These are phyloP conservation scores for Agrilus biguttatus DNA, from an alignment of 2,888 invertebrate genomes.

Conservation along the genomic window DNA sequence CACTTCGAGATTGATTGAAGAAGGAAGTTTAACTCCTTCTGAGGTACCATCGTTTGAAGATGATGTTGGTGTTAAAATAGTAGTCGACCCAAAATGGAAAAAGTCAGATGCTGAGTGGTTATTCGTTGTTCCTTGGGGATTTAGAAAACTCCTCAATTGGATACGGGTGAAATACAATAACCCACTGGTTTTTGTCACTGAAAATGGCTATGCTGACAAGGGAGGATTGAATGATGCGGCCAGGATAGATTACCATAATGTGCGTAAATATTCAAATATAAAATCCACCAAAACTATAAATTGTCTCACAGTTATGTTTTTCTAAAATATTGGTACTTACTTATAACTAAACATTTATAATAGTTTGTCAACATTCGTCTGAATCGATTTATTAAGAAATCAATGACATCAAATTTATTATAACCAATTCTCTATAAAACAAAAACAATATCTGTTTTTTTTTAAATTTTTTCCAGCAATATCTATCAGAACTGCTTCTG, in stretches of 20 bases:
- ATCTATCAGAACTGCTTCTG: slow-evolving; percentile 32
- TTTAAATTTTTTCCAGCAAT: slow-evolving; percentile 19
- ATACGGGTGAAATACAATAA: slow-evolving; percentile 29
- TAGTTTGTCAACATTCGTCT: too few species aligned
- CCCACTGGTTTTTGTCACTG: slow-evolving; percentile 41
- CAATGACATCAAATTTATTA: too few species aligned
- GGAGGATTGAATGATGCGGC: slow-evolving; percentile 35
- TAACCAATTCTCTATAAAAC: too few species aligned
- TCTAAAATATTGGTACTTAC: too few species aligned
- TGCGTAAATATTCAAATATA: slow-evolving; percentile 6
- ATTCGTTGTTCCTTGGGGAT: slow-evolving; percentile 44
- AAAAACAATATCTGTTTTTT: too few species aligned
- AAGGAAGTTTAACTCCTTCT: slow-evolving; percentile 20
- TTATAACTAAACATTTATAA: too few species aligned
- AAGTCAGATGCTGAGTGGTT: slow-evolving; percentile 36
- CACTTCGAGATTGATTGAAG: slow-evolving; percentile 32
- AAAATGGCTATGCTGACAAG: slow-evolving; percentile 42
- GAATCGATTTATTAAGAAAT: too few species aligned
- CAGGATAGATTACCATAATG: slow-evolving; percentile 29
- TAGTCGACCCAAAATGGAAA: slow-evolving; percentile 36
- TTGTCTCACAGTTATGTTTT: too few species aligned
- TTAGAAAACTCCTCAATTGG: slow-evolving; percentile 40
- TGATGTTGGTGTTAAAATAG: slow-evolving; percentile 29
- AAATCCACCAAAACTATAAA: too few species aligned
- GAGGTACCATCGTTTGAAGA: slow-evolving; percentile 30